A percentile compares a stretch with the other conserved stretches of the same genome.
Evolutionary conservation across 92 coral and sea anemone genomes (phyloP).

Genomic region (Plumapathes pennacea): DNA sequence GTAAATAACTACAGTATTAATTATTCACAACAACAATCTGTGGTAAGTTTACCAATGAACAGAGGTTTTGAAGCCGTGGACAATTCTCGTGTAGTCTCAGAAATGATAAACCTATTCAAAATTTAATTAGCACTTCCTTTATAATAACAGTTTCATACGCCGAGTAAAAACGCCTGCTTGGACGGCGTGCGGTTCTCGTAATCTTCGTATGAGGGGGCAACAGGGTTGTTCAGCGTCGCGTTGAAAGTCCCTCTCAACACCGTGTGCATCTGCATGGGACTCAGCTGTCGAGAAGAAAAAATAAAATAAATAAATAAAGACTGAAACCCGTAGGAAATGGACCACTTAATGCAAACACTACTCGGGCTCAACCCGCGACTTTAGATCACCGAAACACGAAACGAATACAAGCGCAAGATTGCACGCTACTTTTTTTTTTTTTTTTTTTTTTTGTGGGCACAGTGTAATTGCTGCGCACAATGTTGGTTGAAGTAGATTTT

Average conservation of each 20-base stretch:
- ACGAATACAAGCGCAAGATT: background rate
- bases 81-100: no score
- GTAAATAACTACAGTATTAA: no score
- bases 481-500: no score
- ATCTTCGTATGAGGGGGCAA: slow-evolving; percentile 70
- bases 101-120: no score
- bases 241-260: slow-evolving; percentile 90
- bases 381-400: background rate
- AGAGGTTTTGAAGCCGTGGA: no score
- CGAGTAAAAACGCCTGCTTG: slow-evolving; percentile 78
- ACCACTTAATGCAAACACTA: no score
- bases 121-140: no score
- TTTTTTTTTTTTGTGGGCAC: background rate
- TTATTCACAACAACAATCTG: no score
- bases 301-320: background rate
- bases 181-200: slow-evolving; percentile 77
- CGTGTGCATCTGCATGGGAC: slow-evolving; percentile 88
- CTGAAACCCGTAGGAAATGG: no score
- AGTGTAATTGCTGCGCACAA: background rate
- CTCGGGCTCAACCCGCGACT: background rate
- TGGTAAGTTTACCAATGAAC: no score
- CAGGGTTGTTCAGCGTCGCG: slow-evolving; percentile 90
- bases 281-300: slow-evolving; percentile 47
- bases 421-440: background rate
- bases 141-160: slow-evolving; percentile 25